These are phyloP conservation scores for Potamilus streckersoni DNA, from an alignment of 1,140 invertebrate species.

Conservation along the genomic window DNA sequence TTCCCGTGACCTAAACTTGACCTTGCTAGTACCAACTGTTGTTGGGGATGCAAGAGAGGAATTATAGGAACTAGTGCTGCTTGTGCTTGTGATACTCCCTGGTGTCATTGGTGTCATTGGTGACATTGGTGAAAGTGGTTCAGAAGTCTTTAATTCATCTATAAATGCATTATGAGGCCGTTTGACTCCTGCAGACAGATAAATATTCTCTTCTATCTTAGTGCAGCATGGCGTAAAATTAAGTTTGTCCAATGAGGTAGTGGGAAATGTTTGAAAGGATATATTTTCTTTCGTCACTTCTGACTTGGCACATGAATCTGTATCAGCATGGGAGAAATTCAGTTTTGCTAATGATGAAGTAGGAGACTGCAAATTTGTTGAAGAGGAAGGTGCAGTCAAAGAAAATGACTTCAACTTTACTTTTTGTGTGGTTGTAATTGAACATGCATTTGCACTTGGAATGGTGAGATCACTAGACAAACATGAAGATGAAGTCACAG, in stretches of 20 bases:
- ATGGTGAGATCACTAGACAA: too few relatives aligned
- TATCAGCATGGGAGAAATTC: constrained; percentile 59
- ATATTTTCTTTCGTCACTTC: background rate
- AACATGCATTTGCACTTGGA: background rate
- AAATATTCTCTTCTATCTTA: constrained; percentile 28
- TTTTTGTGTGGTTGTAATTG: constrained; percentile 21
- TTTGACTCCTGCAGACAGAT: constrained; percentile 25
- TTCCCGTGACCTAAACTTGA: constrained; percentile 57
- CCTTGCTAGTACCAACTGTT: constrained; percentile 37
- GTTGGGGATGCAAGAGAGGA: constrained; percentile 31
- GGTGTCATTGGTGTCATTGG: constrained; percentile 7
- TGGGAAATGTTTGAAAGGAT: constrained; percentile 46
- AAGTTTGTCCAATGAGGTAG: constrained; percentile 63
- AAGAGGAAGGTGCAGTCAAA: constrained; percentile 13
- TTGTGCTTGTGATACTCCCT: constrained; percentile 32
- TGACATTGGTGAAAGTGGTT: constrained; percentile 16
- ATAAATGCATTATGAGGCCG: constrained; percentile 19
- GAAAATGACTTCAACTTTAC: constrained; percentile 23
- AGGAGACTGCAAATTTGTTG: constrained; percentile 55
- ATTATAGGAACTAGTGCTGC: constrained; percentile 25
- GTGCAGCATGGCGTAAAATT: constrained; percentile 64
- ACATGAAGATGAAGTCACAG: too few relatives aligned
- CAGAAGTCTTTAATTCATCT: constrained; percentile 12
- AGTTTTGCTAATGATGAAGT: constrained; percentile 67
- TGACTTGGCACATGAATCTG: too few relatives aligned